Evolutionary conservation across 2,888 invertebrate genomes (phyloP).

Genomic region (Oligia fasciuncula): DNA sequence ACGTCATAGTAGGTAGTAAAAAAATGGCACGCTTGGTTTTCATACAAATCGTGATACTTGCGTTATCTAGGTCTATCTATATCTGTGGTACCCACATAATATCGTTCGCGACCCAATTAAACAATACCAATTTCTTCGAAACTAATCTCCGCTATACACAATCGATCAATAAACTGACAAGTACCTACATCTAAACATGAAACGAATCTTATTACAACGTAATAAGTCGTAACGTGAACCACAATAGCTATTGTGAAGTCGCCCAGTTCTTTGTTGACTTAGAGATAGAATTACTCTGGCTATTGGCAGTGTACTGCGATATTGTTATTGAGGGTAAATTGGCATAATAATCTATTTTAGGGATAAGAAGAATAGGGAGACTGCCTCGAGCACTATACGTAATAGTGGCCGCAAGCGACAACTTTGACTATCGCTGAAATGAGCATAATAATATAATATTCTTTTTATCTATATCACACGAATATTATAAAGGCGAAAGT

Average conservation of each 20-base stretch:
- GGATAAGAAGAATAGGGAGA: not conserved
- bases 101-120: conserved; percentile 7
- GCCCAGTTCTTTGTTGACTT: conserved; percentile 43
- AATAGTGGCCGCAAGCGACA: too few species aligned
- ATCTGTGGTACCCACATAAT: too few species aligned
- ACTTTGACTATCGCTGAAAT: too few species aligned
- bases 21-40: too few species aligned
- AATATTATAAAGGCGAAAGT: too few species aligned
- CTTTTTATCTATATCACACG: too few species aligned
- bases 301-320: conserved; percentile 10
- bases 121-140: conserved; percentile 11
- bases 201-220: conserved; percentile 49
- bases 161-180: conserved; percentile 41
- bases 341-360: conserved; percentile 12
- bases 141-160: conserved; percentile 25
- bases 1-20: too few species aligned
- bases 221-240: conserved; percentile 43
- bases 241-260: conserved; percentile 55
- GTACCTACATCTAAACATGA: conserved; percentile 4
- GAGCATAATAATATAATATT: too few species aligned
- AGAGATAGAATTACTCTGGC: conserved; percentile 42
- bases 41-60: too few species aligned
- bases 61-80: too few species aligned
- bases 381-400: too few species aligned
- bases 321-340: conserved; percentile 30